These are phyloP conservation scores for Misgurnus anguillicaudatus DNA, from an alignment of 2,113 vertebrate species.

Conservation along the genomic window DNA sequence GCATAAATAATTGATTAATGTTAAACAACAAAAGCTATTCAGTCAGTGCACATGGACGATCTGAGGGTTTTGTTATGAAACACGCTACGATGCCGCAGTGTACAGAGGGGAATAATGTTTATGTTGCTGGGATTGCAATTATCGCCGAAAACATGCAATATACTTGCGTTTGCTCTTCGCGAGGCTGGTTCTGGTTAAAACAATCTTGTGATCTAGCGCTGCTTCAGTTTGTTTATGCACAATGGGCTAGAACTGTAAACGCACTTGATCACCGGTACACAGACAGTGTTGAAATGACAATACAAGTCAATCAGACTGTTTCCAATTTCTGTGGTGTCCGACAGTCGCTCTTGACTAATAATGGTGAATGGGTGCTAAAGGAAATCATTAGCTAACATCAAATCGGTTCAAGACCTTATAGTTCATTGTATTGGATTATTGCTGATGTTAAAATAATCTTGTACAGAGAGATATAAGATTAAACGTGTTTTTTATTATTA, in stretches of 20 bases:
- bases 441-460: slow-evolving; percentile 4
- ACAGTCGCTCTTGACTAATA: slow-evolving; percentile 12
- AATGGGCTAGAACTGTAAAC: slow-evolving; percentile 65
- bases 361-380: slow-evolving; percentile 14
- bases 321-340: slow-evolving; percentile 40
- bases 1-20: slow-evolving; percentile 76
- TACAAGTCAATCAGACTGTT: slow-evolving; percentile 46
- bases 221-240: slow-evolving; percentile 68
- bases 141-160: slow-evolving; percentile 65
- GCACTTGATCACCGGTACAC: slow-evolving; percentile 51
- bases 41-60: slow-evolving; percentile 62
- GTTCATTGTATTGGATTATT: not conserved
- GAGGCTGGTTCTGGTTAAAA: slow-evolving; percentile 72
- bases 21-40: slow-evolving; percentile 65
- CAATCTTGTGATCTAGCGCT: slow-evolving; percentile 62
- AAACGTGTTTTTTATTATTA: not conserved
- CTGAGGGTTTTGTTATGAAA: slow-evolving; percentile 60
- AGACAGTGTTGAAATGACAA: slow-evolving; percentile 45
- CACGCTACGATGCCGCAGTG: slow-evolving; percentile 52
- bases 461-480: not conserved
- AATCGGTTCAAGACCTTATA: not conserved
- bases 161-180: slow-evolving; percentile 48
- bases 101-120: slow-evolving; percentile 74
- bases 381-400: not conserved
- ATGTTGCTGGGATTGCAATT: slow-evolving; percentile 70